Evolutionary conservation across 2,113 vertebrate species (phyloP).

Genomic region (Dolichotis patagonum): DNA sequence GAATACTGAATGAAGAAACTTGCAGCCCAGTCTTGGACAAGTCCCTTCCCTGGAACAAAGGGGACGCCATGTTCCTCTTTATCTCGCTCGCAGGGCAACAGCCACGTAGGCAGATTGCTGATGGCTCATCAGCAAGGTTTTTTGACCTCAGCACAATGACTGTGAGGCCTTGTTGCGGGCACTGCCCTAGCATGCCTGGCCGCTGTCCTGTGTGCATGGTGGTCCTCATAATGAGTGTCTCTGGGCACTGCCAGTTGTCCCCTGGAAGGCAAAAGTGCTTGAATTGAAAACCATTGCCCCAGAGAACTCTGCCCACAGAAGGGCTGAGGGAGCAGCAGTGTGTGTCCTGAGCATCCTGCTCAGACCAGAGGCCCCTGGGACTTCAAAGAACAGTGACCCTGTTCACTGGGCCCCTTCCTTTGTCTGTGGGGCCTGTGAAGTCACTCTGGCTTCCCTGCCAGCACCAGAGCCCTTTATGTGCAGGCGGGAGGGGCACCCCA

Average conservation of each 20-base stretch:
- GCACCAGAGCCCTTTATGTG: conserved; percentile 63
- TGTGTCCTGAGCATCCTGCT: neutral
- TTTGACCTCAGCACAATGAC: neutral
- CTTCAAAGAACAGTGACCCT: conserved; percentile 43
- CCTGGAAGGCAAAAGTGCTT: neutral
- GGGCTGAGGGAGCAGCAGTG: neutral
- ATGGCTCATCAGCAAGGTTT: neutral
- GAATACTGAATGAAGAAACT: neutral
- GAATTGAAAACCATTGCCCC: neutral
- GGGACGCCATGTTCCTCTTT: neutral
- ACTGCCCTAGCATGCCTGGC: neutral
- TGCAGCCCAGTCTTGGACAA: neutral
- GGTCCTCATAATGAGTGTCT: neutral
- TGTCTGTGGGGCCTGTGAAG: conserved; percentile 66
- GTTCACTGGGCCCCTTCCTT: conserved; percentile 56
- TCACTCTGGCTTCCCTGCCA: conserved; percentile 55
- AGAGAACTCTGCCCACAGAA: neutral
- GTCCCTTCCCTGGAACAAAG: neutral
- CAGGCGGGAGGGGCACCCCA: conserved; percentile 42
- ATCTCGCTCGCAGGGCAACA: neutral
- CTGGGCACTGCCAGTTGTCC: neutral
- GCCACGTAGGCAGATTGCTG: neutral
- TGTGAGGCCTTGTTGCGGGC: neutral
- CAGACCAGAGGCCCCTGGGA: conserved; percentile 50
- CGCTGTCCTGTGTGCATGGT: neutral